Evolutionary conservation across 53 echinoderm and acorn worm species (phyloP).

Genomic region (Holothuria scabra): DNA sequence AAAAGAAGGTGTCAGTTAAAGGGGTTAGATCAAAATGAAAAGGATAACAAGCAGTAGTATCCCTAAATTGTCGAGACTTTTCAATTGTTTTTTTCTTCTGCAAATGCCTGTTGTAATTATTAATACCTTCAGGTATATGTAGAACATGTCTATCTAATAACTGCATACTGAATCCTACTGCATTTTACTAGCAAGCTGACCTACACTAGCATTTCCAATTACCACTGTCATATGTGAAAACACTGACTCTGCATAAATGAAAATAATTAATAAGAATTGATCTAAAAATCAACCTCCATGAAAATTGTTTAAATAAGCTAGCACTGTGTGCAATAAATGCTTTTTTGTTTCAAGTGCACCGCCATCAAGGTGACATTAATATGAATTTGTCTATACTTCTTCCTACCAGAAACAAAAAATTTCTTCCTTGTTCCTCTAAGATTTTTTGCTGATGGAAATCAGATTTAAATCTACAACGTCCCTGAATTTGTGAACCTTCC

Average conservation of each 20-base stretch:
- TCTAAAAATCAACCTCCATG: no score
- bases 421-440: background rate
- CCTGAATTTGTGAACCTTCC: conserved; percentile 40
- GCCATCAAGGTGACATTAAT: no score
- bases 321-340: no score
- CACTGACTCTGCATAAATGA: conserved; percentile 2
- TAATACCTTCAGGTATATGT: no score
- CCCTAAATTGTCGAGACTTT: background rate
- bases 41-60: conserved; percentile 8
- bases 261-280: background rate
- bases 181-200: no score
- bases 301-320: no score
- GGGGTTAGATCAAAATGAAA: conserved; percentile 50
- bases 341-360: no score
- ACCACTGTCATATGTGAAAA: background rate
- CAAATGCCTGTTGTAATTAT: no score
- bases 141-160: no score
- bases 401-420: conserved; percentile 1
- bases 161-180: no score
- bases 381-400: no score
- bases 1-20: conserved; percentile 65
- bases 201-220: no score
- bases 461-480: conserved; percentile 35
- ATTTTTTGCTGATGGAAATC: conserved; percentile 4
- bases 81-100: background rate